These are phyloP conservation scores for Poeciliopsis gracilis DNA, from an alignment of 2,797 vertebrate species.

Conservation along the genomic window DNA sequence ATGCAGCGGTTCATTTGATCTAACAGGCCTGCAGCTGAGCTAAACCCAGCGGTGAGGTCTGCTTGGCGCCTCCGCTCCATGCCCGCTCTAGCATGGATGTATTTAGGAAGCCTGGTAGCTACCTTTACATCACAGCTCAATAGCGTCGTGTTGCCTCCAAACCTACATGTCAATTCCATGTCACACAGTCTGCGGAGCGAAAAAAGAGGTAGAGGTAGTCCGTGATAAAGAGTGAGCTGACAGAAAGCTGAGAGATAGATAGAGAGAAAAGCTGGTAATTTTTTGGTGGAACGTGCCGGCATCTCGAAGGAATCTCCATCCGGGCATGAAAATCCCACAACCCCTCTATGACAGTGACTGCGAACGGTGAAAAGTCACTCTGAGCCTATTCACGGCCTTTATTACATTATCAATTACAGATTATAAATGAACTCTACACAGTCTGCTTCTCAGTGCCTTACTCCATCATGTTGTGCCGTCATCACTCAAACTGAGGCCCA, in stretches of 20 bases:
- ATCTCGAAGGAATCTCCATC: slow-evolving; percentile 41
- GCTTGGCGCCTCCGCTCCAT: slow-evolving; percentile 52
- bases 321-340: slow-evolving; percentile 53
- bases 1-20: slow-evolving; percentile 74
- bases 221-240: slow-evolving; percentile 70
- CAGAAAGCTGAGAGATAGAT: slow-evolving; percentile 58
- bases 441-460: slow-evolving; percentile 72
- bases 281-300: slow-evolving; percentile 59
- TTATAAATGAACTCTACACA: slow-evolving; percentile 79
- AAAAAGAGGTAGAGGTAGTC: slow-evolving; percentile 72
- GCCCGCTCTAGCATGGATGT: slow-evolving; percentile 70
- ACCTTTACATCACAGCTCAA: slow-evolving; percentile 81
- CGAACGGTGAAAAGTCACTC: slow-evolving; percentile 66
- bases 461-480: slow-evolving; percentile 81
- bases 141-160: slow-evolving; percentile 72
- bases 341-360: slow-evolving; percentile 66
- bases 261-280: slow-evolving; percentile 41
- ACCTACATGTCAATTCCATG: slow-evolving; percentile 78
- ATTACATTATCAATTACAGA: slow-evolving; percentile 84
- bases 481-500: slow-evolving; percentile 82
- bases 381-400: slow-evolving; percentile 74
- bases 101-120: slow-evolving; percentile 74
- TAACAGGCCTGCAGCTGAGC: slow-evolving; percentile 76
- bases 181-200: slow-evolving; percentile 74
- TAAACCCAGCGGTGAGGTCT: slow-evolving; percentile 61